Evolutionary conservation across 2,797 vertebrate species (phyloP).

Genomic region (Sebastes hubbsi): DNA sequence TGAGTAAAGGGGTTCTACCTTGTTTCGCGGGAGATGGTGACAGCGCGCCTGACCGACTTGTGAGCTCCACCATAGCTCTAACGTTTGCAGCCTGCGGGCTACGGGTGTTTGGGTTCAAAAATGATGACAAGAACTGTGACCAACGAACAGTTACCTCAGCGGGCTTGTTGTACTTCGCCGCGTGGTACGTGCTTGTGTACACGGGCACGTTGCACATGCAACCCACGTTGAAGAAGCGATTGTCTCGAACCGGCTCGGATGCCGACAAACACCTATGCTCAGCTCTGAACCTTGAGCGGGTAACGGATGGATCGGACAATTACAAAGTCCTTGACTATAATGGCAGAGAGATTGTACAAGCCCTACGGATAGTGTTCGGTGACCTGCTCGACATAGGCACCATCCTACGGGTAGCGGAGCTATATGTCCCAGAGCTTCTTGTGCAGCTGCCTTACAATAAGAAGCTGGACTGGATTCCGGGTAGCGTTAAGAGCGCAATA

Average conservation of each 20-base stretch:
- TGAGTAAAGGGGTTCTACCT: neutral
- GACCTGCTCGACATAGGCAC: neutral
- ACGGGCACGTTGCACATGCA: neutral
- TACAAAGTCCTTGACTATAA: neutral
- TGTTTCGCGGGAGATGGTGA: neutral
- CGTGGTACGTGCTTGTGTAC: constrained; percentile 27
- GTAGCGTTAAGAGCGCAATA: neutral
- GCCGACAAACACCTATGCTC: neutral
- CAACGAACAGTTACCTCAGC: neutral
- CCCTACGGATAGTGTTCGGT: neutral
- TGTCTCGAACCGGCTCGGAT: neutral
- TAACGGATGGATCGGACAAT: too few relatives aligned
- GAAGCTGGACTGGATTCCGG: neutral
- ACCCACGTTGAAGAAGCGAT: neutral
- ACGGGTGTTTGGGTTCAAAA: neutral
- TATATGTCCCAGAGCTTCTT: neutral
- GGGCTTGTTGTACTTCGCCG: constrained; percentile 6
- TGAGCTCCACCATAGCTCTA: neutral
- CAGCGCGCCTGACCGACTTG: neutral
- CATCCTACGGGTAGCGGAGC: neutral
- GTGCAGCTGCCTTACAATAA: neutral
- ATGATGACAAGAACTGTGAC: too few relatives aligned
- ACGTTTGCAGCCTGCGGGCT: neutral
- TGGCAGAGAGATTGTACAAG: neutral
- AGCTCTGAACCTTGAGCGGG: neutral